Evolutionary conservation across 2,888 invertebrate genomes (phyloP).

Genomic region (Amaurobius ferox): DNA sequence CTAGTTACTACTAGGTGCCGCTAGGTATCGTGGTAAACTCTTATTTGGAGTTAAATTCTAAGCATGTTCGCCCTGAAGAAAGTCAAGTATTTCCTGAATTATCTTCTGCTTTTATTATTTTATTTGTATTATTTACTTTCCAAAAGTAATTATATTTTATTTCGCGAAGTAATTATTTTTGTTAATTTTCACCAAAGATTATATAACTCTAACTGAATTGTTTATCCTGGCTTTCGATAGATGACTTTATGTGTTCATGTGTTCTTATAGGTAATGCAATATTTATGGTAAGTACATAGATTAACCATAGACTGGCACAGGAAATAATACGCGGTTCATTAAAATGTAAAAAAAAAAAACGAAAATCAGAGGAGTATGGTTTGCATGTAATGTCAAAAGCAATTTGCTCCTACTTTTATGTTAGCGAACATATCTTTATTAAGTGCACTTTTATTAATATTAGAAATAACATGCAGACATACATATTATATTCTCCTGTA

Average conservation of each 20-base stretch:
- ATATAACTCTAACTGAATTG: neutral
- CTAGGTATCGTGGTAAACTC: too few species aligned
- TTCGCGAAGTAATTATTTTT: too few species aligned
- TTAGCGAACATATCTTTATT: neutral
- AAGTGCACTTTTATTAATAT: neutral
- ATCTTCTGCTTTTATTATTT: too few species aligned
- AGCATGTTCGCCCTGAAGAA: too few species aligned
- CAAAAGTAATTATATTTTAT: too few species aligned
- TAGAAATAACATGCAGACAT: slow-evolving; percentile 1
- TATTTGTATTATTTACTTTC: too few species aligned
- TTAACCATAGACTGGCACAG: neutral
- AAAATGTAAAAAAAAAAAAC: neutral
- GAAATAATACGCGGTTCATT: neutral
- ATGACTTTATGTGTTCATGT: neutral
- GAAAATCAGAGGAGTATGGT: neutral
- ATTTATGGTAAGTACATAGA: neutral
- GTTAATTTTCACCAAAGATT: too few species aligned
- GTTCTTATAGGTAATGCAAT: neutral
- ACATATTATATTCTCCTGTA: neutral
- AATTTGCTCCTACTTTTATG: neutral
- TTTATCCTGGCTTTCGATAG: neutral
- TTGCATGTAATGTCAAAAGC: neutral
- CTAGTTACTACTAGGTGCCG: too few species aligned
- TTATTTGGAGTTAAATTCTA: too few species aligned
- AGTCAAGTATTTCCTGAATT: too few species aligned